These are phyloP conservation scores for Corynorhinus townsendii DNA, from an alignment of 2,113 vertebrate genomes.

Conservation along the genomic window DNA sequence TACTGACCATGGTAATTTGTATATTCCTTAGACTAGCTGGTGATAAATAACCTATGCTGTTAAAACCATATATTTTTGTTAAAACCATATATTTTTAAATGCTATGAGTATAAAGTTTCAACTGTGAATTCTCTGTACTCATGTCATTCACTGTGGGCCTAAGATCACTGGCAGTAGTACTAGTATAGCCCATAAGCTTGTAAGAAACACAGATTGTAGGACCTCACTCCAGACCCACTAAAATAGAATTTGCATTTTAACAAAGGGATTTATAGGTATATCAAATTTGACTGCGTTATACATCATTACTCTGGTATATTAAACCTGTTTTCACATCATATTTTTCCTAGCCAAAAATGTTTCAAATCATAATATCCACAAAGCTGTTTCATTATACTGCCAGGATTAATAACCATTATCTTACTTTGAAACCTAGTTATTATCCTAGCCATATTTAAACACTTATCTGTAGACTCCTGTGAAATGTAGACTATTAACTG, in stretches of 20 bases:
- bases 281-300: not conserved
- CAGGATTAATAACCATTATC: not conserved
- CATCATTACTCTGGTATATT: no score
- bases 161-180: not conserved
- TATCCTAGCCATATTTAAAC: not conserved
- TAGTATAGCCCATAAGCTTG: not conserved
- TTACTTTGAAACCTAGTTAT: conserved; percentile 12
- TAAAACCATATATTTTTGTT: not conserved
- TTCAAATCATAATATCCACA: not conserved
- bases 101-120: not conserved
- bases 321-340: not conserved
- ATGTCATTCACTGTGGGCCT: not conserved
- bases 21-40: not conserved
- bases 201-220: not conserved
- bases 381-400: not conserved
- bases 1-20: not conserved
- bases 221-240: not conserved
- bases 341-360: not conserved
- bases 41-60: not conserved
- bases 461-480: not conserved
- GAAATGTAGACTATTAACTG: not conserved
- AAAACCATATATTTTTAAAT: not conserved
- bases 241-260: not conserved
- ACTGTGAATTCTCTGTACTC: not conserved
- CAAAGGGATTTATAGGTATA: not conserved